Conservation (phyloP, 2,888 invertebrate species). For the Nycteola revayana region DNA sequence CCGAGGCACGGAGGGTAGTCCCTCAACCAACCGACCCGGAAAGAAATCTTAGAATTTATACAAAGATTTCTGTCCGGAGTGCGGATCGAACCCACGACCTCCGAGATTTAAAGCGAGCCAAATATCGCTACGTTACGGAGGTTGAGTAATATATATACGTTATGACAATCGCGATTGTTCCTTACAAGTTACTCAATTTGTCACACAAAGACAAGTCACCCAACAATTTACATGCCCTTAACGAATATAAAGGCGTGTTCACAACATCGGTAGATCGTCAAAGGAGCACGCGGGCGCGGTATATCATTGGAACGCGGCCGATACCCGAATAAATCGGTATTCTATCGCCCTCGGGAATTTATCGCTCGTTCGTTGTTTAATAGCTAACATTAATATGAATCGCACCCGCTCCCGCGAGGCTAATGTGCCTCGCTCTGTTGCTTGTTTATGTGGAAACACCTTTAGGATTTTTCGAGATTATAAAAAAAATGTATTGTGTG, state of each 20-base stretch:
- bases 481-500: slow-evolving; percentile 16
- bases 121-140: too few species aligned
- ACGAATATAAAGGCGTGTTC: slow-evolving; percentile 33
- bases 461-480: slow-evolving; percentile 25
- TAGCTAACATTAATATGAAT: slow-evolving; percentile 65
- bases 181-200: too few species aligned
- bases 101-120: too few species aligned
- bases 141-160: too few species aligned
- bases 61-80: too few species aligned
- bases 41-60: too few species aligned
- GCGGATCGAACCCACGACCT: too few species aligned
- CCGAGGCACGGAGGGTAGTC: too few species aligned
- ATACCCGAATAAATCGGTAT: slow-evolving; percentile 60
- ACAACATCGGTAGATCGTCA: slow-evolving; percentile 29
- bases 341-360: slow-evolving; percentile 57
- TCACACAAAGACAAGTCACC: neutral
- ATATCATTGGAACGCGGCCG: slow-evolving; percentile 34
- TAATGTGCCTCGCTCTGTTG: slow-evolving; percentile 29
- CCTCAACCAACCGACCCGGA: too few species aligned
- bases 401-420: slow-evolving; percentile 38
- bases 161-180: too few species aligned
- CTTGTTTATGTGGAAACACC: slow-evolving; percentile 29
- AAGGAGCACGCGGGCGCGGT: slow-evolving; percentile 33
- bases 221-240: slow-evolving; percentile 10
- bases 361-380: slow-evolving; percentile 55